phyloP scores from a whole-genome alignment of 2,888 invertebrate species.

The Crossocerus cetratus region DNA sequence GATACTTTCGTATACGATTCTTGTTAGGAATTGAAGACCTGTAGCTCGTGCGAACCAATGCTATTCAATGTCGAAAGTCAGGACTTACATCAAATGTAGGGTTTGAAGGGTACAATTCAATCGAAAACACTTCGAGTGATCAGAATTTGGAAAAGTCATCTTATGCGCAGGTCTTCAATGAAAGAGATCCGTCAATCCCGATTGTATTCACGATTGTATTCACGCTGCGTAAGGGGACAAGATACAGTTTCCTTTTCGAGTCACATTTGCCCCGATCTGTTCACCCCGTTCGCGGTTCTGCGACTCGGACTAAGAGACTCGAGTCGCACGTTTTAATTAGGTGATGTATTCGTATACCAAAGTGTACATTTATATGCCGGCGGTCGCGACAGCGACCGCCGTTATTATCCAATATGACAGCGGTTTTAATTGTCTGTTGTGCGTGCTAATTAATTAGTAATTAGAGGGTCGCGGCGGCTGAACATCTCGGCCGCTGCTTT shows the following conservation, averaged over 20 bases:
- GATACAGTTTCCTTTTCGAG: slow-evolving; percentile 11
- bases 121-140: background rate
- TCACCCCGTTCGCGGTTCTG: slow-evolving; percentile 13
- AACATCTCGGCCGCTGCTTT: slow-evolving; percentile 17
- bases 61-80: background rate
- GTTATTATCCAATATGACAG: slow-evolving; percentile 38
- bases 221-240: slow-evolving; percentile 7
- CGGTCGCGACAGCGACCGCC: slow-evolving; percentile 36
- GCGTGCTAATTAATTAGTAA: slow-evolving; percentile 47
- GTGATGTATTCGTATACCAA: slow-evolving; percentile 66
- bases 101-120: background rate
- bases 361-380: slow-evolving; percentile 63
- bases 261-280: slow-evolving; percentile 24
- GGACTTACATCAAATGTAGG: too few relatives aligned
- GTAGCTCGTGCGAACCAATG: background rate
- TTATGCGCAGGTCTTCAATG: slow-evolving; percentile 32
- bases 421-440: slow-evolving; percentile 35
- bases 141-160: background rate
- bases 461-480: slow-evolving; percentile 10
- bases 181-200: slow-evolving; percentile 16
- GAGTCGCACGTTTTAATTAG: slow-evolving; percentile 40
- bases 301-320: slow-evolving; percentile 14
- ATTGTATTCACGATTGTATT: slow-evolving; percentile 11
- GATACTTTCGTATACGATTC: slow-evolving; percentile 7
- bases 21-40: slow-evolving; percentile 33